Base-by-base conservation (phyloP, 2,888 invertebrate species). In the Clistopyga incitator region DNA sequence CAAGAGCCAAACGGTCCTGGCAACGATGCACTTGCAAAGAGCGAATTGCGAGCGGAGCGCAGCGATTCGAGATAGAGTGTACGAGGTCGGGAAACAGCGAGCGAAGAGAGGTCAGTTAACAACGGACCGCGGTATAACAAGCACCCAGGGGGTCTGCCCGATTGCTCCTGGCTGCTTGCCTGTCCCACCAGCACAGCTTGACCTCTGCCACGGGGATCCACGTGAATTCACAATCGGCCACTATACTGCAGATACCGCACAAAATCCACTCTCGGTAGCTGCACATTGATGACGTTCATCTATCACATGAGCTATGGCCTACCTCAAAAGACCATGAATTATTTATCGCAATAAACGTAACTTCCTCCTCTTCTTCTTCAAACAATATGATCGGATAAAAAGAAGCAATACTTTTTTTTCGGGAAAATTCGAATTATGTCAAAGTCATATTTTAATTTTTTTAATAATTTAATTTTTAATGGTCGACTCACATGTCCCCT, bases 121-220 rank as follows among this genome's bases (percentile, higher is more conserved):
- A 84, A 79, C 76, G 81, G 54, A 47, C 71, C 70, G 85, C 82
- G 82, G 78, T 84, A 85, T 84, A 84, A 86, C 87, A 86, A 86
- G 86, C 84, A 81, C 84, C 85, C 84, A 78, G 87, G 86, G 78
- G 85, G 83, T 77, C 84, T 81, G 84, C 56, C 78, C 85, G 85
- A 86, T 86, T 71, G 81, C 75, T 71, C 34, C 75, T 84, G 81
- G 84, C 78, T 81, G 75, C 74, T 80, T 75, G 78, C 65, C 70
- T 11, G 74, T 50, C 64, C 13, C 74, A 65, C 56, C 84, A 82
- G 77, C 74, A 82, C 85, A 85, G 65, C 84, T 81, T 68, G 78
- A 75, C 70, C 74, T 65, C 84, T 64, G 54, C 42, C 56, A n/a
- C n/a, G 65, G 13, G 50, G 70, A 82, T 83, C 38, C 78, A 68